Evolutionary conservation across 2,797 vertebrate genomes (phyloP).

Genomic region (Eurystomus glaucurus): DNA sequence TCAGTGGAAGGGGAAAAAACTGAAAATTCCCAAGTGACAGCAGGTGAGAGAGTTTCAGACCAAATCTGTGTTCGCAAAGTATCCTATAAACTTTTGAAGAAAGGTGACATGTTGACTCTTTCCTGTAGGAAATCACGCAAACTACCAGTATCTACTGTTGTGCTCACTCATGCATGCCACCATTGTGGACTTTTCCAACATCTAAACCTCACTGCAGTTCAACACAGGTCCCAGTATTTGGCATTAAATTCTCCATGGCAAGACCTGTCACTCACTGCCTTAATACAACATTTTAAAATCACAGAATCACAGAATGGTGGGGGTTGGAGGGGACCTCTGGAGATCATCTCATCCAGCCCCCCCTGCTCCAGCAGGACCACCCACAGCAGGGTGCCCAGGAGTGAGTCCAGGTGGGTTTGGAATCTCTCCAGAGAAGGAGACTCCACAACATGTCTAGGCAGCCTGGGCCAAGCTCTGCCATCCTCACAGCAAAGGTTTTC

Average conservation of each 20-base stretch:
- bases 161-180: not conserved
- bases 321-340: not conserved
- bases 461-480: not conserved
- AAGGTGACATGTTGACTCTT: not conserved
- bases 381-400: not conserved
- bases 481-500: not conserved
- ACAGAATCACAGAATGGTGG: not conserved
- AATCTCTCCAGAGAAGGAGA: not conserved
- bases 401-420: not conserved
- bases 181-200: rapidly evolving
- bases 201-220: not conserved
- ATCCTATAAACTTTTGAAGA: not conserved
- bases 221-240: not conserved
- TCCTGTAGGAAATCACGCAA: not conserved
- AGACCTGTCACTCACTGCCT: not conserved
- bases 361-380: not conserved
- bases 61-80: not conserved
- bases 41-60: not conserved
- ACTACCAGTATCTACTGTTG: not conserved
- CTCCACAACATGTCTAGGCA: not conserved
- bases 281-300: not conserved
- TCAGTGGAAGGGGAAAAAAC: not conserved
- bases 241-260: not conserved
- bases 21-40: not conserved
- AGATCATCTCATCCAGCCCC: not conserved